Base-by-base conservation (phyloP, 2,888 invertebrate species). In the Hypomecis atomaria region DNA sequence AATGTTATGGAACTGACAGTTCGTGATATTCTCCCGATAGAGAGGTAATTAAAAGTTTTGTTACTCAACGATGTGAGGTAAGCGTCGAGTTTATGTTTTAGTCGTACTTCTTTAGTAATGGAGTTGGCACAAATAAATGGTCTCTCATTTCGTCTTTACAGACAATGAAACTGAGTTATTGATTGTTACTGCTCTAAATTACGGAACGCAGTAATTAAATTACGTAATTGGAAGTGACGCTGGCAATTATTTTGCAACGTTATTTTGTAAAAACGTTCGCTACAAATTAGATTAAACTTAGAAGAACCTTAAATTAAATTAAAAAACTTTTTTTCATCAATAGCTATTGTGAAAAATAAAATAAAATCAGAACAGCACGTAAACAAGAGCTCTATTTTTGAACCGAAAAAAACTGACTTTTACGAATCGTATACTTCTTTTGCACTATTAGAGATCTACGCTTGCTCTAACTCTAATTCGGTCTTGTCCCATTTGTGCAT, bases 1-100 rank as follows among this genome's bases (percentile, higher is more conserved):
- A 67, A 67, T 64, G 62, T 54, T 66, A 62, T 58, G 57, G 53
- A 59, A 40, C 13, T 4, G 36, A 10, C 11, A 13, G 55, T 45
- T 58, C 49, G 44, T 58, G 43, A 7, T 53, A 59, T 44, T 48
- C 43, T 37, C 13, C 52, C 7, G 42, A 40, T 62, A 43, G 57
- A 57, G 43, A 54, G 55, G 55, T 54, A 42, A 55, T 56, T 40
- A 50, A 48, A n/a, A 13, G 49, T 48, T 33, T 56, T 40, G 52
- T 55, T 52, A 57, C 52, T 52, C 33, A 40, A 59, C 40, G 38
- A 50, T 34, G 11, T 50, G 56, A 44, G 34, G 57, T 44, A 62
- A 57, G 40, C 23, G 10, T 6, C 3, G 49, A 13, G n/a, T 10
- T 40, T 40, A 40, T 6, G 52, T 42, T 40, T 40, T 13, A n/a